Evolutionary conservation across 2,888 invertebrate genomes (phyloP), one percentile per base, ranked within the genome.

Genomic region (Ctena decussata): DNA sequence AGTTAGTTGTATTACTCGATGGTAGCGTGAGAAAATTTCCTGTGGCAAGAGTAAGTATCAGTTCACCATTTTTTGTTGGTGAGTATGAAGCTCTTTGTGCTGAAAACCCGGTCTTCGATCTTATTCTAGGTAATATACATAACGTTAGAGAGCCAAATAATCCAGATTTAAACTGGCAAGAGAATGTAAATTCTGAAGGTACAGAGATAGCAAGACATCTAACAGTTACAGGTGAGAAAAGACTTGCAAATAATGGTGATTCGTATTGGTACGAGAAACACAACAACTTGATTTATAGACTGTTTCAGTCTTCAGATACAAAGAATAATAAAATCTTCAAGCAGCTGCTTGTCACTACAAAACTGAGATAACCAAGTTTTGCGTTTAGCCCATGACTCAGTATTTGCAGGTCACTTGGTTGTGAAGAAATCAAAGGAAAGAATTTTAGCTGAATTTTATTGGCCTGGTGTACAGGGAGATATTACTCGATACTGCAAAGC

Each of bases 1-100:
- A 74, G n/a, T 24, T 15, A 24, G 86, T 80, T 76, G 69, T 78
- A 35, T 30, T 88, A n/a, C 77, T 86, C 15, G 81, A 88, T 71
- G 76, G 86, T 11, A 77, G 76, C 18, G 60, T 77, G 5, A 74
- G 72, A 8, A 32, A 57, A 41, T 39, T 79, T 8, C 78, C 84
- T 24, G 72, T 75, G 6, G 88, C 81, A 32, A 24, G 27, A 18
- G 80, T 88, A 12, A 35, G 39, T 46, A 70, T 88, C 15, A 72
- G 80, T 18, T 75, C 86, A 21, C 83, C 87, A 12, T 87, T 46
- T 77, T 77, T n/a, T 24, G 53, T 27, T 37, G 83, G 85, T 39
- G 44, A 76, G 24, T 49, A 76, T 21, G 72, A 80, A 24, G 85
- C 80, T 0, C 49, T 76, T 39, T 82, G 82, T 32, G 41, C 80